Percentiles rank a stretch among this genome's conserved stretches.
Evolutionary conservation across 2,113 vertebrate genomes (phyloP).

Genomic region (Dinomys branickii): DNA sequence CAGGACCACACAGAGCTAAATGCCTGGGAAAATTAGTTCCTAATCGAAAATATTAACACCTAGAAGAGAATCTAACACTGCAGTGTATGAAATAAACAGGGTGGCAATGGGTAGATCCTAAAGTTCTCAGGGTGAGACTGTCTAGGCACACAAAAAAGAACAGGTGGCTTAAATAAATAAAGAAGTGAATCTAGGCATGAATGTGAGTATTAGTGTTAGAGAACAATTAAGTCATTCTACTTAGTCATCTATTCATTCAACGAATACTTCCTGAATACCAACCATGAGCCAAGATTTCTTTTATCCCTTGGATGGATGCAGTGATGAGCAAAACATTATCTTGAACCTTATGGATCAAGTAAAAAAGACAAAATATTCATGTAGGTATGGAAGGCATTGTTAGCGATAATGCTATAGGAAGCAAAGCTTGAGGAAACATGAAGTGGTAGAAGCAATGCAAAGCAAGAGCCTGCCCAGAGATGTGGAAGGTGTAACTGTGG

Average conservation of each 20-base stretch:
- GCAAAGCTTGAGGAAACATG: not conserved
- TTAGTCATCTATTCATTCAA: not conserved
- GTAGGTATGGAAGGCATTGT: not conserved
- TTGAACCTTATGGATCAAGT: not conserved
- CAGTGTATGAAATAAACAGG: not conserved
- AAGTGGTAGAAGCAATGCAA: not conserved
- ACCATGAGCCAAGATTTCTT: not conserved
- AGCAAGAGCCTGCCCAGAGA: not conserved
- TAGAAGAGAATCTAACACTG: not conserved
- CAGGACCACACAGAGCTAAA: not conserved
- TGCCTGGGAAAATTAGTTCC: not conserved
- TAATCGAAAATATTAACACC: not conserved
- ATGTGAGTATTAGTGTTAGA: not conserved
- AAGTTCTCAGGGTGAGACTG: not conserved
- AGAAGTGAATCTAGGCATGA: not conserved
- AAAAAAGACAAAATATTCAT: not conserved
- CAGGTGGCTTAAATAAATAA: conserved; percentile 17
- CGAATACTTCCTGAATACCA: not conserved
- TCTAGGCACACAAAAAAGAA: not conserved
- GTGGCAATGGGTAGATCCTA: not conserved
- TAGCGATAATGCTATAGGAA: not conserved
- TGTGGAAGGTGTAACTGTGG: not conserved
- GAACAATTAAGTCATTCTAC: not conserved
- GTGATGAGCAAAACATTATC: not conserved
- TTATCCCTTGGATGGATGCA: not conserved